phyloP scores from a whole-genome alignment of 2,888 invertebrate genomes.

The Poecilus cupreus region DNA sequence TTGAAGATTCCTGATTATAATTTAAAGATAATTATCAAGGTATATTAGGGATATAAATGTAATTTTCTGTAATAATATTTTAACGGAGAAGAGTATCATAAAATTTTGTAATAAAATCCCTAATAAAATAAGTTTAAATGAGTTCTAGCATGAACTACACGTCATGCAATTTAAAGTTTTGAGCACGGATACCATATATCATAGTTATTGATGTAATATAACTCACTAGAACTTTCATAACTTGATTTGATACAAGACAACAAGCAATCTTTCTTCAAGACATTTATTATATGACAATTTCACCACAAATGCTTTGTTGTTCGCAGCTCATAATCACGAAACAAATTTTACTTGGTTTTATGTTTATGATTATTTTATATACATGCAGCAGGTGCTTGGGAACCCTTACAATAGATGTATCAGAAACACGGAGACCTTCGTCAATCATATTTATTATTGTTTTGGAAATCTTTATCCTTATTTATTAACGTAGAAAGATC shows the following conservation, averaged over 20 bases:
- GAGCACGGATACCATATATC: slow-evolving; percentile 2
- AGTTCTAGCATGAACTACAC: neutral
- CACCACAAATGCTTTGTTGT: neutral
- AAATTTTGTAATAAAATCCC: neutral
- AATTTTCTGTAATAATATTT: neutral
- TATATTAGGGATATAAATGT: neutral
- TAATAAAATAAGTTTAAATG: slow-evolving; percentile 36
- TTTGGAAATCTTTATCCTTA: no score
- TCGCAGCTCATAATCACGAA: slow-evolving; percentile 1
- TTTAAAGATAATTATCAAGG: neutral
- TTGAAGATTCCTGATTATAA: no score
- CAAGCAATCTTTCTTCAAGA: neutral
- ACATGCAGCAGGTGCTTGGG: no score
- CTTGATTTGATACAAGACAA: neutral
- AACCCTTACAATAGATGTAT: no score
- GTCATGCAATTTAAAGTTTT: slow-evolving; percentile 34
- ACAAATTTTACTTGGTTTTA: neutral
- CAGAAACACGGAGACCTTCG: no score
- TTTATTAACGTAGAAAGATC: no score
- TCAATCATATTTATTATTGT: no score
- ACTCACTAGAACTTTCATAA: neutral
- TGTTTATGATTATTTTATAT: no score
- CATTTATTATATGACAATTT: neutral
- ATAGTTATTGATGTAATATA: slow-evolving; percentile 29
- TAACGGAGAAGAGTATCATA: neutral